phyloP scores from a whole-genome alignment of 2,888 invertebrate species.

The Cataglyphis altisquamis region DNA sequence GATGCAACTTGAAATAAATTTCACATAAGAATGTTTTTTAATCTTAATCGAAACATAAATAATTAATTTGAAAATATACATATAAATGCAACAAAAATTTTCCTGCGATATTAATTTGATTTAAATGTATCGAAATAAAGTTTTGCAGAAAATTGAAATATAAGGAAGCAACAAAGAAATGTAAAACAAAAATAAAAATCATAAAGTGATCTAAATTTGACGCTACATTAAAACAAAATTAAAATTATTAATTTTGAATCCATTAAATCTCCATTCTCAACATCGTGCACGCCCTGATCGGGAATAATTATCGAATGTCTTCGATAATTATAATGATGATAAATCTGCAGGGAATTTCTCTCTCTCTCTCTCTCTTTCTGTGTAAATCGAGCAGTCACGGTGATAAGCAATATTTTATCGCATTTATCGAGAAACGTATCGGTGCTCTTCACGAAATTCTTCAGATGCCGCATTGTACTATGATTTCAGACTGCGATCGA shows the following conservation, averaged over 20 bases:
- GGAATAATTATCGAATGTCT: slow-evolving; percentile 5
- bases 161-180: not conserved
- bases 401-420: slow-evolving; percentile 22
- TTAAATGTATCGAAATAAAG: not conserved
- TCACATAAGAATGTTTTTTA: slow-evolving; percentile 9
- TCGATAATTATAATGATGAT: not conserved
- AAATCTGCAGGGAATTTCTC: not conserved
- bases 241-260: not conserved
- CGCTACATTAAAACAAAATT: not conserved
- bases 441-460: not conserved
- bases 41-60: not conserved
- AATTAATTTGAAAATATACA: not conserved
- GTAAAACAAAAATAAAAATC: not conserved
- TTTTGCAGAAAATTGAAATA: not conserved
- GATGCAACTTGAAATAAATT: not conserved
- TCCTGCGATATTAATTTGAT: not conserved
- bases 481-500: not conserved
- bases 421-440: not conserved
- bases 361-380: not conserved
- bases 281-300: not conserved
- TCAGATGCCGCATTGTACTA: not conserved
- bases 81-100: not conserved
- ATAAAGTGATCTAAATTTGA: not conserved
- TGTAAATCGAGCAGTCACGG: slow-evolving; percentile 7
- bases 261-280: not conserved